These are phyloP conservation scores for Steinernema carpocapsae DNA, from an alignment of 2,888 invertebrate genomes.

Conservation along the genomic window DNA sequence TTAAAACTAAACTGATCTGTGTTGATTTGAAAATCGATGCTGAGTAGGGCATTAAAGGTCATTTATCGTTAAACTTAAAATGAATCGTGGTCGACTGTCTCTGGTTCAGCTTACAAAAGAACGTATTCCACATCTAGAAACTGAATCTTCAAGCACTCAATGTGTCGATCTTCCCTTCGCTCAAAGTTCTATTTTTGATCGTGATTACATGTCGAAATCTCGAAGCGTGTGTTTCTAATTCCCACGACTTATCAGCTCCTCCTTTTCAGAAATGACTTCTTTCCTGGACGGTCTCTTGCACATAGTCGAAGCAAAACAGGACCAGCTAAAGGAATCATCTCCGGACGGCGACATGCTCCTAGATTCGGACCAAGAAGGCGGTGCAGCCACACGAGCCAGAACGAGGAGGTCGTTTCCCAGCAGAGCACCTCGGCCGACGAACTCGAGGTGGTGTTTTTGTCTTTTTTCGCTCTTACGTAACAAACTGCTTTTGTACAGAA, in stretches of 20 bases:
- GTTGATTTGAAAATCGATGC: neutral
- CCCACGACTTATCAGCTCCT: no score
- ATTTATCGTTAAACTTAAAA: no score
- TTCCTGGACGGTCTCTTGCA: constrained; percentile 6
- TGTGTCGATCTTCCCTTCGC: no score
- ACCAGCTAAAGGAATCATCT: constrained; percentile 1
- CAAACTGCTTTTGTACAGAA: constrained; percentile 28
- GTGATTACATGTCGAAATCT: no score
- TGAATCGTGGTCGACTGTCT: no score
- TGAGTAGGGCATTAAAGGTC: no score
- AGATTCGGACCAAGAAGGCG: constrained; percentile 19
- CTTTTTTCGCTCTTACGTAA: neutral
- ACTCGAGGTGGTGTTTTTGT: neutral
- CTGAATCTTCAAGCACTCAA: no score
- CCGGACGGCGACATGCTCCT: neutral
- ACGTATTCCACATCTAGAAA: no score
- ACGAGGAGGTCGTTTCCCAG: neutral
- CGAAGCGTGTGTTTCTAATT: no score
- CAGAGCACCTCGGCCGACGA: constrained; percentile 23
- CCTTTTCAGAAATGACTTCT: neutral
- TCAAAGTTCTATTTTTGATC: no score
- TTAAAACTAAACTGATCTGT: neutral
- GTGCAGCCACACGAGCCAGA: constrained; percentile 20
- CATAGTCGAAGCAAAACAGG: constrained; percentile 2
- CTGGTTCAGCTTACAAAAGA: no score